Base-by-base conservation (phyloP, 2,888 invertebrate species). In the Augochlorella aurata region DNA sequence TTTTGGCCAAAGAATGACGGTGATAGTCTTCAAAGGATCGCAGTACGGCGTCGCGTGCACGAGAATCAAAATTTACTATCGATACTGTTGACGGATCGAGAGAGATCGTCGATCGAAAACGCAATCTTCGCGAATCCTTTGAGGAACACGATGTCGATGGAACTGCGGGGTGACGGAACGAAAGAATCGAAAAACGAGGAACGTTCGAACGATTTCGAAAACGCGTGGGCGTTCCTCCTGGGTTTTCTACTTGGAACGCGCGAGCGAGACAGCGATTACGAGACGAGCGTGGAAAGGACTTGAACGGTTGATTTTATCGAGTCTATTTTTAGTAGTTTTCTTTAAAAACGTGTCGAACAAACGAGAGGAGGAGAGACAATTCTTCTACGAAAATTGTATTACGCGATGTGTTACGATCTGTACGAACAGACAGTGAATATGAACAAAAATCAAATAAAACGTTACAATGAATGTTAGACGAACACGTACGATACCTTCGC, bases 361-460 rank as follows among this genome's bases (percentile, higher is more conserved):
- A 54, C 29, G 61, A 75, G 47, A 76, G 49, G 29, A 69, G 69
- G 66, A 66, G 38, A 49, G 49, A 65, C 44, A 58, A 45, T 69
- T 74, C 67, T 77, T 82, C 66, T 69, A 77, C 49, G 50, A 65
- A 61, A 71, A 86, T 81, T 83, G 81, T 84, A 83, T 85, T 85
- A 89, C 86, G 89, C 86, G 89, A 88, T 85, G 87, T 89, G 89
- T 90, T 90, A 85, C 88, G 89, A 88, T 88, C 87, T 91, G 89
- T 90, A 90, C 87, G 86, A 89, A 87, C 82, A 89, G 83, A 81
- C 87, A 88, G 82, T 85, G 85, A 86, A 86, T 90, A 89, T 85
- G 85, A 90, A 88, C 70, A 87, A 85, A 89, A 93, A 93, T 92
- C 92, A 92, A 92, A 92, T 93, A 93, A 93, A 93, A 90, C 84